Percentiles rank a stretch among this genome's conserved stretches.
phyloP scores from a whole-genome alignment of 2,888 invertebrate species.

The Polylopha cassiicola region DNA sequence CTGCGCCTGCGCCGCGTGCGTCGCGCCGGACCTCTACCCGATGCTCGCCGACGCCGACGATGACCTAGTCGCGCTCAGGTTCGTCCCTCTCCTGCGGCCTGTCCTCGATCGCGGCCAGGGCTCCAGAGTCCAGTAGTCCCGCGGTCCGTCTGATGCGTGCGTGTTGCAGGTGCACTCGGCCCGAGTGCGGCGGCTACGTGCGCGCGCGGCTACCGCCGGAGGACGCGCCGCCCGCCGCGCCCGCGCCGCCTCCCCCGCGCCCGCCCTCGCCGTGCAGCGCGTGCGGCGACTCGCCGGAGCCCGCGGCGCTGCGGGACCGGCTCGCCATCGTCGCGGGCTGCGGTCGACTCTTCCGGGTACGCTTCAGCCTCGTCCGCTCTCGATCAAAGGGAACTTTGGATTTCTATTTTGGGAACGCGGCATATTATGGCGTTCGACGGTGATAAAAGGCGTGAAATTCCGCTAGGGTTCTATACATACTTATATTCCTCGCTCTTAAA shows the following conservation, averaged over 20 bases:
- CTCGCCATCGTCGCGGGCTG: conserved; percentile 7
- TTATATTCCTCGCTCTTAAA: background rate
- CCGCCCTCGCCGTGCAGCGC: conserved; percentile 3
- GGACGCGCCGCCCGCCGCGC: conserved; percentile 5
- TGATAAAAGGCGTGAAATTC: too few species aligned
- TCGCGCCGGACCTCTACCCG: conserved; percentile 84
- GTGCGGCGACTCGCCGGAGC: conserved; percentile 6
- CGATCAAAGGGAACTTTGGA: too few species aligned
- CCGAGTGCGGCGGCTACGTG: conserved; percentile 10
- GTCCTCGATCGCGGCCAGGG: background rate
- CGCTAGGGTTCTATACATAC: too few species aligned
- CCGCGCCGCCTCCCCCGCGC: background rate
- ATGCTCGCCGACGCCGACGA: conserved; percentile 72
- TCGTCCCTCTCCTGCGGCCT: background rate
- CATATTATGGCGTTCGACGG: too few species aligned
- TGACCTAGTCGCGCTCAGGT: conserved; percentile 58
- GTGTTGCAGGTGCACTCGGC: too few species aligned
- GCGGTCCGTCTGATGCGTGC: background rate
- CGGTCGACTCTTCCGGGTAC: conserved; percentile 8
- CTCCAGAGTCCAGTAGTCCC: background rate
- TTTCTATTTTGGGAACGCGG: too few species aligned
- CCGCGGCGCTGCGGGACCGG: background rate
- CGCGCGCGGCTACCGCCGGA: conserved; percentile 8
- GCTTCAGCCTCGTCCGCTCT: too few species aligned
- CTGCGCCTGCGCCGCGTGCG: conserved; percentile 84